These are phyloP conservation scores for Babylonia areolata DNA, from an alignment of 1,140 invertebrate genomes.

Conservation along the genomic window DNA sequence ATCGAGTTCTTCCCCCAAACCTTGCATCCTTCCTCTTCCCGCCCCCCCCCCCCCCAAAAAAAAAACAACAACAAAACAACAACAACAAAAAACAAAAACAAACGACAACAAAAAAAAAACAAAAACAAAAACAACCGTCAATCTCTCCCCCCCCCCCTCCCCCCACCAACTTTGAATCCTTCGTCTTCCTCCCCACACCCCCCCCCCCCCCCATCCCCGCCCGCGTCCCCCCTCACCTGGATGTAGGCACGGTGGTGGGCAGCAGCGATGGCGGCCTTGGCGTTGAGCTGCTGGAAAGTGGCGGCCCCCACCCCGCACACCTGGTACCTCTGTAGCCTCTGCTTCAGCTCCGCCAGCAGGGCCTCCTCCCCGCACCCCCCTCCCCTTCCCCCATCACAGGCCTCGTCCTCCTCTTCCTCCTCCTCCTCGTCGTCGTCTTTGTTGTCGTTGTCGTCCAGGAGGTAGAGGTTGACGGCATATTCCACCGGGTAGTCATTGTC, in stretches of 20 bases:
- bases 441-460: background rate
- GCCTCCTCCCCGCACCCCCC: background rate
- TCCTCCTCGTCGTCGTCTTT: background rate
- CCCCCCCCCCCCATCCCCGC: background rate
- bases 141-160: background rate
- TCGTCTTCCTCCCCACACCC: background rate
- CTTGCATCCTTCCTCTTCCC: too few relatives aligned
- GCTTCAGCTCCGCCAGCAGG: constrained; percentile 5
- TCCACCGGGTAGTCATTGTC: constrained; percentile 26
- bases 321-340: background rate
- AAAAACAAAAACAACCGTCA: too few relatives aligned
- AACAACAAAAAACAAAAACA: too few relatives aligned
- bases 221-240: constrained; percentile 32
- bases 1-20: too few relatives aligned
- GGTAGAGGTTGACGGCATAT: constrained; percentile 18
- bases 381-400: background rate
- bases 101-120: too few relatives aligned
- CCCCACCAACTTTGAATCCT: background rate
- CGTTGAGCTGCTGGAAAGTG: constrained; percentile 47
- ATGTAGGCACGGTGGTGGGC: constrained; percentile 50
- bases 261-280: constrained; percentile 45
- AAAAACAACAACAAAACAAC: too few relatives aligned
- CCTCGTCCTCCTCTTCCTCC: background rate
- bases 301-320: background rate
- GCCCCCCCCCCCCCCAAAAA: too few relatives aligned